Percentiles rank a stretch among this genome's conserved stretches.
Conservation (phyloP, 2,113 vertebrate genomes). For the Heterotilapia buettikoferi region DNA sequence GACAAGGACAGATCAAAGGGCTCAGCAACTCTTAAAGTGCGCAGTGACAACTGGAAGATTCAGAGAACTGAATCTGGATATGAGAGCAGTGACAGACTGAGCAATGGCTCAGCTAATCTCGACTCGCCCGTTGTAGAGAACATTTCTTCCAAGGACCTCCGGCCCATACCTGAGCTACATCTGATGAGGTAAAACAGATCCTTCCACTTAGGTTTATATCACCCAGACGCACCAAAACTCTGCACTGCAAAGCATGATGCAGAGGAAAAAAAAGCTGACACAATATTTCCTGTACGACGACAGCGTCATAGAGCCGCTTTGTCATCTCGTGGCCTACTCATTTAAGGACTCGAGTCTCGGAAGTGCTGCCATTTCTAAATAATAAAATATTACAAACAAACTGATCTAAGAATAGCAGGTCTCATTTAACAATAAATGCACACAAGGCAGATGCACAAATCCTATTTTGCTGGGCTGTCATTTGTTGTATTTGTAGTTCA, state of each 20-base stretch:
- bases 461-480: constrained; percentile 28
- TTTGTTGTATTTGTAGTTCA: constrained; percentile 21
- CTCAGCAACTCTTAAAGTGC: constrained; percentile 63
- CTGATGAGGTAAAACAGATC: constrained; percentile 72
- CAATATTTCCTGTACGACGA: background rate
- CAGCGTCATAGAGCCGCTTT: background rate
- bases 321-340: background rate
- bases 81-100: constrained; percentile 89
- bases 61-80: constrained; percentile 92
- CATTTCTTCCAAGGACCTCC: constrained; percentile 61
- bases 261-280: background rate
- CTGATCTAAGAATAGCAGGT: constrained; percentile 44
- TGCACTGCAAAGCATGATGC: background rate
- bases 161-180: constrained; percentile 64
- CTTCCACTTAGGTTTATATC: background rate
- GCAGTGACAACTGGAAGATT: constrained; percentile 81
- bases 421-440: constrained; percentile 39
- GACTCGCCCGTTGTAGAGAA: constrained; percentile 82
- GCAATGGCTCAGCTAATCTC: constrained; percentile 82
- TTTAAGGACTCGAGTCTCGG: background rate
- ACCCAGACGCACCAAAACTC: background rate
- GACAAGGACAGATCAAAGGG: constrained; percentile 74
- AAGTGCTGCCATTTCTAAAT: constrained; percentile 39
- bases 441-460: constrained; percentile 11
- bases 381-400: constrained; percentile 43